These are phyloP conservation scores for Lytechinus pictus DNA, from an alignment of 35 echinoderm and acorn worm genomes.

Conservation along the genomic window DNA sequence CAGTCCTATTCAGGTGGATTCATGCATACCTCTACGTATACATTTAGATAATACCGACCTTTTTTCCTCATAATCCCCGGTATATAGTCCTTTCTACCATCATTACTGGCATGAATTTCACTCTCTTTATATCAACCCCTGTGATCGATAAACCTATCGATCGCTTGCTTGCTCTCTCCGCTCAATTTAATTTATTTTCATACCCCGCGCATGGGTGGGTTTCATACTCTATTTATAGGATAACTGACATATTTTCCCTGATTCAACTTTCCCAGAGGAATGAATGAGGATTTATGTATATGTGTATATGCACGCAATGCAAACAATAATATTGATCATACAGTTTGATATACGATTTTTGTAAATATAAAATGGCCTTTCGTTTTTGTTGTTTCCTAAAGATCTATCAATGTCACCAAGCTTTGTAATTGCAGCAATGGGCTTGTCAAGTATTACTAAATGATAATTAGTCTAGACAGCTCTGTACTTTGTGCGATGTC, in stretches of 20 bases:
- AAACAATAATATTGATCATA: too few species aligned
- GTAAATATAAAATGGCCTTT: too few species aligned
- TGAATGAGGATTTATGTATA: background rate
- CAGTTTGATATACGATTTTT: too few species aligned
- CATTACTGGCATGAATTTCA: background rate
- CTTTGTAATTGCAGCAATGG: too few species aligned
- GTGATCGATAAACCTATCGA: background rate
- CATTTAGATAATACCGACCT: background rate
- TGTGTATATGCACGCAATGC: background rate
- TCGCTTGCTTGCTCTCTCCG: background rate
- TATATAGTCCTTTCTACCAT: background rate
- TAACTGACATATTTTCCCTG: background rate
- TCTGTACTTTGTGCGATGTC: too few species aligned
- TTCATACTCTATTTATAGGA: background rate
- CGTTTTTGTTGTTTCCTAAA: too few species aligned
- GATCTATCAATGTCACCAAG: too few species aligned
- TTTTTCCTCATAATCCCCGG: background rate
- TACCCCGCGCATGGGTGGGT: background rate
- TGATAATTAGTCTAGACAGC: too few species aligned
- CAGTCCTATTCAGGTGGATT: too few species aligned
- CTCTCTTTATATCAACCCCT: background rate
- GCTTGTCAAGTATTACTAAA: too few species aligned
- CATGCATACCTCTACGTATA: too few species aligned
- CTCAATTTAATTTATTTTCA: slow-evolving; percentile 5
- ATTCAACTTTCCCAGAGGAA: background rate